Evolutionary conservation across 1,140 invertebrate genomes (phyloP), one percentile per base, ranked within the genome.

Genomic region (Atopsyche davidsoni): DNA sequence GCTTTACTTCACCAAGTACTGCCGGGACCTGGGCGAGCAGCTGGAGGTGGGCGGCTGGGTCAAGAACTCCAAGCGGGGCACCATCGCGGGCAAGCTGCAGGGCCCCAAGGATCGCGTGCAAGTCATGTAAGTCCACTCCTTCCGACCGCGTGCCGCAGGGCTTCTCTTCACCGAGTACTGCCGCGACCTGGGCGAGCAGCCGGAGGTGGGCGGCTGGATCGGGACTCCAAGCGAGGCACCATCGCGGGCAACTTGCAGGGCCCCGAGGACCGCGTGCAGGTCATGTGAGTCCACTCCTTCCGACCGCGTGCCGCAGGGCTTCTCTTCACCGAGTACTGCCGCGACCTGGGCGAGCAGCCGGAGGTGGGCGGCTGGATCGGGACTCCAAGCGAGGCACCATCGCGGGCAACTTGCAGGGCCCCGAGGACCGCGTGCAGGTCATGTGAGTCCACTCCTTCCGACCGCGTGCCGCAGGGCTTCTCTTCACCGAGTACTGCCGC

Each of bases 191-290:
- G 81, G 80, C 21, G 77, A 79, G 49, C 75, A 83, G 56, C 68
- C 88, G 11, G 80, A 79, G 25, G 76, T 93, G 11, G 79, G 78
- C 21, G 91, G 91, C n/a, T 94, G 90, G 90, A 84, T 93, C 44
- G 92, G 65, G 91, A 92, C 62, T 83, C 82, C n/a, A 89, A 85
- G 65, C 79, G 77, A 53, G 89, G 89, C 19, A 89, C 89, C 6
- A 87, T 93, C 39, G 73, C 89, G 1, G 91, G 91, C 16, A 89
- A 90, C 69, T 79, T 93, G 65, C 87, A 94, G 71, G 91, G 91
- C 17, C 75, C 75, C 11, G 88, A 86, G 64, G 70, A 78, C 4
- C 76, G 81, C 53, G 72, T 93, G 46, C 86, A 92, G 66, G 81
- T 88, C 65, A 87, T 93, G 91, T 92, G 75, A 83, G 86, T n/a